Percentiles rank a stretch among this genome's conserved stretches.
These are phyloP conservation scores for Fragum whitleyi DNA, from an alignment of 2,888 invertebrate genomes.

Conservation along the genomic window DNA sequence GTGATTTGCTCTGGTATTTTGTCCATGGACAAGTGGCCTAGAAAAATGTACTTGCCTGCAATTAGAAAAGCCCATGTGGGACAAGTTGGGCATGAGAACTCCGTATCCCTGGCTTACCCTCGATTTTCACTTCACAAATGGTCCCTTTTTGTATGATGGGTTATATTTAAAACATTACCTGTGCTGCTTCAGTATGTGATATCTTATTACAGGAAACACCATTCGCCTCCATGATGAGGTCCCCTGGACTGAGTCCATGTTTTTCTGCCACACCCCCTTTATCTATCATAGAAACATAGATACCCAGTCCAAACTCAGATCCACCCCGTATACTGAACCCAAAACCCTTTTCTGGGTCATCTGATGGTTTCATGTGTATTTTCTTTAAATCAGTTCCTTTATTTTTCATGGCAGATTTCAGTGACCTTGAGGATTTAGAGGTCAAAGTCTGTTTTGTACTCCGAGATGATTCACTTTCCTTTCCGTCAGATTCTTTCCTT, in stretches of 20 bases:
- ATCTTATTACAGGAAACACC: conserved; percentile 91
- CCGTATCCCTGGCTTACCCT: no score
- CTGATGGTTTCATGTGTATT: conserved; percentile 56
- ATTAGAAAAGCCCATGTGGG: no score
- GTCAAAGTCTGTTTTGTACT: conserved; percentile 14
- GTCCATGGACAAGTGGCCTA: no score
- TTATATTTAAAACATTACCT: conserved; percentile 71
- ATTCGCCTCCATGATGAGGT: conserved; percentile 97
- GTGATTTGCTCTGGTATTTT: no score
- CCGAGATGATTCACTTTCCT: conserved; percentile 32
- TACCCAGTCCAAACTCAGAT: conserved; percentile 96
- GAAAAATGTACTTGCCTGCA: no score
- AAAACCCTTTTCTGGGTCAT: conserved; percentile 86
- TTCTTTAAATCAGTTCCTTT: conserved; percentile 46
- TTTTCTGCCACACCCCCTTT: conserved; percentile 96
- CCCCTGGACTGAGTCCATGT: conserved; percentile 91
- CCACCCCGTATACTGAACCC: conserved; percentile 98
- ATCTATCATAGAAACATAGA: conserved; percentile 97
- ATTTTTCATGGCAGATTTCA: conserved; percentile 40
- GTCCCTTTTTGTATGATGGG: no score
- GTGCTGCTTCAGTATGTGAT: conserved; percentile 80
- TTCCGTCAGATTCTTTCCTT: conserved; percentile 44
- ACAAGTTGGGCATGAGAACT: no score
- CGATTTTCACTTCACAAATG: no score
- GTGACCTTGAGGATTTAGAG: conserved; percentile 27